Evolutionary conservation across 2,797 vertebrate species (phyloP), one percentile per base, ranked within the genome.

Genomic region (Sebastes reedi): DNA sequence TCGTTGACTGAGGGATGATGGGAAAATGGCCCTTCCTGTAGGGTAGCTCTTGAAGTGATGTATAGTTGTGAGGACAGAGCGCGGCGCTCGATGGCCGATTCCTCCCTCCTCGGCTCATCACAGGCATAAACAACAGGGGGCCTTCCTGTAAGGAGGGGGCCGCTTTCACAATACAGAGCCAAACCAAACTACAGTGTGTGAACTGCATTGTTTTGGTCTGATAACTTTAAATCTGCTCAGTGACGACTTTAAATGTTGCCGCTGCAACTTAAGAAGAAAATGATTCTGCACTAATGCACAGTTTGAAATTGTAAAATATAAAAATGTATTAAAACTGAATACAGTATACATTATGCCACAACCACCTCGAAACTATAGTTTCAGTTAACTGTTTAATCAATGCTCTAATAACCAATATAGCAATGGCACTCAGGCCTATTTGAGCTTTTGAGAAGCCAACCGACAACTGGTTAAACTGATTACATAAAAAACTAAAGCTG

Each of bases 21-120:
- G 92, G 90, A 93, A 94, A 95, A 93, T 82, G 82, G 82, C 75
- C 84, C 80, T 86, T 89, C 85, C 81, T 89, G 77, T 81, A 84
- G 86, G 77, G 84, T 50, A 89, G 85, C 89, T 78, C 91, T 91
- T 85, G 87, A 91, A 84, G 85, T 95, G 94, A 95, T 95, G 91
- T 91, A 95, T 95, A 67, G 83, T 10, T 3, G 83, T 2, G 90
- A 89, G 89, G 92, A 92, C 75, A 72, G 89, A 92, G 86, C 65
- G 12, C 61, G 27, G 58, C 29, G 22, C 81, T 87, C 67, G 73
- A 85, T 76, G 72, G 82, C 65, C 75, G 75, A 65, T 73, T 79
- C 54, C 61, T 73, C 84, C 83, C 64, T 87, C 75, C 81, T 86
- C 79, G 36, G 83, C 77, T 92, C 90, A 75, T 87, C 83, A 32